Base-by-base conservation (phyloP, 2,113 vertebrate species). In the Trogon melanurus region DNA sequence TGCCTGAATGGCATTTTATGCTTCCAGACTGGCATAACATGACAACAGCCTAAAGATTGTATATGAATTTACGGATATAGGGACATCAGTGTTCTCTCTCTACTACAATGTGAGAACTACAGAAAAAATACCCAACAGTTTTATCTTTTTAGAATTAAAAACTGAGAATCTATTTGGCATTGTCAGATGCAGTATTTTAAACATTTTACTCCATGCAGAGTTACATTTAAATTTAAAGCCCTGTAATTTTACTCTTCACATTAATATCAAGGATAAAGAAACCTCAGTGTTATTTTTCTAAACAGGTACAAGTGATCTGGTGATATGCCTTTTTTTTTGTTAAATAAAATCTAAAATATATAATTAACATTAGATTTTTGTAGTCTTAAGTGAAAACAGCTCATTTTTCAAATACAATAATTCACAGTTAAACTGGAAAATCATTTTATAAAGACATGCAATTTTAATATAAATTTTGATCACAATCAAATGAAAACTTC, bases 1-100 rank as follows among this genome's bases (percentile, higher is more conserved):
- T 32, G 44, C 0, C 0, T 64, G 12, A 70, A 85, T 1, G 6
- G 3, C 10, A 64, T 54, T 65, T 88, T 78, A 17, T 58, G 41
- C 41, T 92, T 84, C 51, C 10, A 41, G 36, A 66, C 23, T 51
- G 27, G 11, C 15, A 34, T 32, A 57, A 41, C 6, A 23, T 32
- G 34, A n/a, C 27, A 60, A 50, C 12, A 54, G 20, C 10, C 18
- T 44, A 80, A 67, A 80, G 7, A 19, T 53, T 69, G 30, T 21
- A 54, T 36, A 62, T 21, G 13, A 67, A 41, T 53, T 29, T 44
- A 48, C 11, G 7, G 11, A 23, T 51, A 53, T 16, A 48, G 8
- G 32, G 53, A 44, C 7, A 57, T 41, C 44, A 20, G 16, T 62
- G 29, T 54, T 67, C 23, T 34, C 26, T 84, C 69, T 53, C 6